Percentiles rank a stretch among this genome's conserved stretches.
These are phyloP conservation scores for Mythimna pallens DNA, from an alignment of 2,888 invertebrate species.

Conservation along the genomic window DNA sequence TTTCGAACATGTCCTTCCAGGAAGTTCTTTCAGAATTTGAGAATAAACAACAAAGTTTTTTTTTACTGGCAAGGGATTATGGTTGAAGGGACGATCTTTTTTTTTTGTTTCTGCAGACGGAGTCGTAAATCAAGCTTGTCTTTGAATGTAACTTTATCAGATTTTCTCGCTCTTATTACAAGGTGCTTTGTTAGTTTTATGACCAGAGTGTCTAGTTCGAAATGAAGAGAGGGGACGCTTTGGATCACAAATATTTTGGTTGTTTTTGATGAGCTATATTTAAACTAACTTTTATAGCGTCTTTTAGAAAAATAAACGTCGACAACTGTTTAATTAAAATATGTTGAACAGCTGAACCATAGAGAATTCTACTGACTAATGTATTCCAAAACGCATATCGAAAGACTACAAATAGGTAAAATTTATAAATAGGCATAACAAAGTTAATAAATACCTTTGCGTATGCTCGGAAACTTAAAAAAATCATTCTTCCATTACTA, in stretches of 20 bases:
- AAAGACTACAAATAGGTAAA: neutral
- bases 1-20: constrained; percentile 67
- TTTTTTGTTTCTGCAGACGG: constrained; percentile 63
- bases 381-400: neutral
- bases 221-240: constrained; percentile 15
- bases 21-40: constrained; percentile 62
- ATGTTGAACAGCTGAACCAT: neutral
- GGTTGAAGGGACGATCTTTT: constrained; percentile 49
- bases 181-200: constrained; percentile 60
- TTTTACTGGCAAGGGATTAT: constrained; percentile 64
- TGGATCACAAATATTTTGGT: constrained; percentile 27
- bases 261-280: constrained; percentile 14
- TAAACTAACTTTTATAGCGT: neutral
- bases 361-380: neutral
- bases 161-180: constrained; percentile 57
- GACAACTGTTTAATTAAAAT: neutral
- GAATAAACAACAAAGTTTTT: constrained; percentile 58
- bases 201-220: constrained; percentile 41
- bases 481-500: constrained; percentile 22
- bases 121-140: constrained; percentile 66
- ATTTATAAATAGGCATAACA: constrained; percentile 3
- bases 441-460: neutral
- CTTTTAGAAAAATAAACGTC: neutral
- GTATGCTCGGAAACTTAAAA: constrained; percentile 5
- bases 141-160: constrained; percentile 60